Conservation (phyloP, 2,797 vertebrate genomes). For the Halcyon leucocephala region DNA sequence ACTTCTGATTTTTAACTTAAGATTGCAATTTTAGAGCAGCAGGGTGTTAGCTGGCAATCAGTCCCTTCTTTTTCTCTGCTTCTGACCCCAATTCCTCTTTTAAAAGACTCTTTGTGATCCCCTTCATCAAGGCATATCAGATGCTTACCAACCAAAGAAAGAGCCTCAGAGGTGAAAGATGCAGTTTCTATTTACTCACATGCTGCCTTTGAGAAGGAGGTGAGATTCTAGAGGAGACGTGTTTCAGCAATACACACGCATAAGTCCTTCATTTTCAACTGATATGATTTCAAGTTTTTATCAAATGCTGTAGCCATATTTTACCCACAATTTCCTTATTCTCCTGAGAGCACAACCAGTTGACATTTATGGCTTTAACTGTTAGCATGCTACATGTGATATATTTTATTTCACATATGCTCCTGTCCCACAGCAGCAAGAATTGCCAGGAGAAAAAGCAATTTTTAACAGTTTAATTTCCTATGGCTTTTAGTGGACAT, state of each 20-base stretch:
- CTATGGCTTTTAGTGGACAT: neutral
- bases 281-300: neutral
- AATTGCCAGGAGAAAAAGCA: neutral
- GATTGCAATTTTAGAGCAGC: neutral
- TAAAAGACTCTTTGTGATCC: neutral
- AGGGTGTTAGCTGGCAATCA: neutral
- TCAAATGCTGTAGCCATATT: neutral
- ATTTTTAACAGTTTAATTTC: neutral
- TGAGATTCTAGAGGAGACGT: neutral
- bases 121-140: neutral
- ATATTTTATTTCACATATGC: neutral
- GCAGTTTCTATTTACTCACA: neutral
- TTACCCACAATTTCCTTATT: slow-evolving; percentile 3
- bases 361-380: neutral
- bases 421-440: neutral
- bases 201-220: neutral
- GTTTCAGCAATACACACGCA: neutral
- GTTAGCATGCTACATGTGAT: neutral
- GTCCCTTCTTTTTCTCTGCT: neutral
- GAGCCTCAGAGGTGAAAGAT: neutral
- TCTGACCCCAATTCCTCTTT: neutral
- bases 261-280: neutral
- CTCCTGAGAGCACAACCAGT: neutral
- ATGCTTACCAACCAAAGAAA: neutral
- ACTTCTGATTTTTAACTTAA: neutral